Conservation (phyloP, 2,113 vertebrate genomes). For the Siniperca chuatsi region DNA sequence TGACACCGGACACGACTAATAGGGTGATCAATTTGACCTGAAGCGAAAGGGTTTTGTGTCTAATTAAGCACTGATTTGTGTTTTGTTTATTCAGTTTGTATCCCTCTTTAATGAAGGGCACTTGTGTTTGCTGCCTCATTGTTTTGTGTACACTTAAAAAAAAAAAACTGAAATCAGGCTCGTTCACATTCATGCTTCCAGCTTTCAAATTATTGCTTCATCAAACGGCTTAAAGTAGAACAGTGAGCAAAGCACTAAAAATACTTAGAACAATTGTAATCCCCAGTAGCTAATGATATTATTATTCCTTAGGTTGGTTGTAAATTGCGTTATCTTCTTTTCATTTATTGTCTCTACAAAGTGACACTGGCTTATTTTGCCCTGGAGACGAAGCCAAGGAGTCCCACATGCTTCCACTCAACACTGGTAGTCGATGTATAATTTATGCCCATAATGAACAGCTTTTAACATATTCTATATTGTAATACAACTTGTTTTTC, state of each 20-base stretch:
- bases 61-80: constrained; percentile 29
- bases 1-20: constrained; percentile 18
- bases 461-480: constrained; percentile 83
- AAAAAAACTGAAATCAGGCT: constrained; percentile 6
- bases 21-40: constrained; percentile 25
- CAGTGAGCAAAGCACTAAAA: constrained; percentile 63
- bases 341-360: constrained; percentile 72
- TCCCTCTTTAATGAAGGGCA: constrained; percentile 36
- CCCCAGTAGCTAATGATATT: constrained; percentile 70
- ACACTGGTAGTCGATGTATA: constrained; percentile 70
- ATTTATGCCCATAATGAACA: constrained; percentile 82
- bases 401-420: constrained; percentile 52
- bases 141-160: constrained; percentile 44
- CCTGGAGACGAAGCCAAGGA: constrained; percentile 65
- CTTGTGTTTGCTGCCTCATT: constrained; percentile 40
- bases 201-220: constrained; percentile 72
- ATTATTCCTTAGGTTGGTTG: constrained; percentile 55
- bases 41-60: constrained; percentile 7
- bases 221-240: constrained; percentile 66
- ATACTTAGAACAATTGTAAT: constrained; percentile 60
- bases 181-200: constrained; percentile 52
- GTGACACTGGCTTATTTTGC: constrained; percentile 68
- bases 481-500: constrained; percentile 77
- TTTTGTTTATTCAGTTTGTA: constrained; percentile 12
- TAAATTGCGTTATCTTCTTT: constrained; percentile 56